phyloP scores from a whole-genome alignment of 2,888 invertebrate genomes.

The Euplagia quadripunctaria region DNA sequence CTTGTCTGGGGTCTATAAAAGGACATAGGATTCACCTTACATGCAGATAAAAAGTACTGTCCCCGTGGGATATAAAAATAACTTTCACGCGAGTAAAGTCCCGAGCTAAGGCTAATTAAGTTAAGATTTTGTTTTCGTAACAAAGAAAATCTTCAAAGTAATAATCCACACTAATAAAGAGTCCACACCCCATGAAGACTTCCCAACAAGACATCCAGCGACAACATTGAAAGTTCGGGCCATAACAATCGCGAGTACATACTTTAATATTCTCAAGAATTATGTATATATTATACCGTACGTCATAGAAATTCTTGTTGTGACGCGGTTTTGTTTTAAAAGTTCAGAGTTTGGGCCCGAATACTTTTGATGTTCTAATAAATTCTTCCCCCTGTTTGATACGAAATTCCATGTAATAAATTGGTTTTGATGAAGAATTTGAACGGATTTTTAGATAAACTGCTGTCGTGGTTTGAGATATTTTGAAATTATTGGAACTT shows the following conservation, averaged over 20 bases:
- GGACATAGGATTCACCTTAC: too few relatives aligned
- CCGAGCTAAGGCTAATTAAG: too few relatives aligned
- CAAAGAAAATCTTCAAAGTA: not conserved
- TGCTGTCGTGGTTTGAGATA: conserved; percentile 4
- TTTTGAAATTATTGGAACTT: too few relatives aligned
- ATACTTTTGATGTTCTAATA: conserved; percentile 37
- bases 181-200: conserved; percentile 9
- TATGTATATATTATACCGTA: conserved; percentile 19
- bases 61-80: too few relatives aligned
- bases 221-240: conserved; percentile 50
- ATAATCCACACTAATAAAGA: conserved; percentile 15
- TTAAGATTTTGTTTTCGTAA: not conserved
- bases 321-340: conserved; percentile 38
- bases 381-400: conserved; percentile 24
- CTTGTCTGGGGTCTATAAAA: too few relatives aligned
- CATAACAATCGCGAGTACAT: conserved; percentile 52
- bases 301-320: conserved; percentile 29
- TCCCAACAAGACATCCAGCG: conserved; percentile 42
- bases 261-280: conserved; percentile 45
- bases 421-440: conserved; percentile 25
- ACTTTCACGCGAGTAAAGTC: too few relatives aligned
- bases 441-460: not conserved
- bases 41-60: too few relatives aligned
- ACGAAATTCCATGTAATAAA: conserved; percentile 22
- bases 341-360: conserved; percentile 30